phyloP scores from a whole-genome alignment of 1,140 invertebrate genomes.

The Mamestra configurata region DNA sequence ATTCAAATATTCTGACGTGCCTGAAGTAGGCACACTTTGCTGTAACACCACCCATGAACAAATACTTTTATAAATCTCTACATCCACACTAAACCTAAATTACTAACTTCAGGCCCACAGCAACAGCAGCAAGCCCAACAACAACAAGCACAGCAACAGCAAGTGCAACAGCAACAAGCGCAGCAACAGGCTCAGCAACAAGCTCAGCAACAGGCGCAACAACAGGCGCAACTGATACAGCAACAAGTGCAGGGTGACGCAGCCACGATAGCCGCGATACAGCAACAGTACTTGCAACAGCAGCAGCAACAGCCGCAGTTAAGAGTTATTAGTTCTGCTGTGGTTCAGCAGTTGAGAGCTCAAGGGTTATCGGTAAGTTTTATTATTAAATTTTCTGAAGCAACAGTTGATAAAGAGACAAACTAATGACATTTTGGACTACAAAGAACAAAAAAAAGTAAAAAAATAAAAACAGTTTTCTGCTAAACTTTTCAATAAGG shows the following conservation, averaged over 20 bases:
- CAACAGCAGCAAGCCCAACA: constrained; percentile 82
- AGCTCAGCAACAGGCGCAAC: constrained; percentile 66
- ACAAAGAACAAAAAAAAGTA: too few species aligned
- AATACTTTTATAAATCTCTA: too few species aligned
- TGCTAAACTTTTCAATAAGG: too few species aligned
- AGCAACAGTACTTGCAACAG: constrained; percentile 87
- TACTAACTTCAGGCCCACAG: constrained; percentile 69
- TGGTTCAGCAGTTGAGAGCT: constrained; percentile 86
- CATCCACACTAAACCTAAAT: not conserved
- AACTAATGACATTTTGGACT: too few species aligned
- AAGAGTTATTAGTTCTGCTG: constrained; percentile 86
- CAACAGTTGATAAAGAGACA: too few species aligned
- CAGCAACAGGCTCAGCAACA: constrained; percentile 68
- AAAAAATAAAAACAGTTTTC: too few species aligned
- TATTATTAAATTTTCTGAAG: too few species aligned
- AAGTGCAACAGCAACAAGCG: constrained; percentile 60
- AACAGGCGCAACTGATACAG: constrained; percentile 74
- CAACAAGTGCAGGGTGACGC: constrained; percentile 80
- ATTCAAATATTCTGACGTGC: too few species aligned
- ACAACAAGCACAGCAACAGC: constrained; percentile 58
- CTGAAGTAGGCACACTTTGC: too few species aligned
- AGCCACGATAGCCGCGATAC: constrained; percentile 78
- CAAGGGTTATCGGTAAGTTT: constrained; percentile 85
- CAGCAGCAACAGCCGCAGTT: constrained; percentile 88
- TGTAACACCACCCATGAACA: too few species aligned